Percentiles rank a stretch among this genome's conserved stretches.
Evolutionary conservation across 2,113 vertebrate genomes (phyloP).

Genomic region (Nothobranchius furzeri): DNA sequence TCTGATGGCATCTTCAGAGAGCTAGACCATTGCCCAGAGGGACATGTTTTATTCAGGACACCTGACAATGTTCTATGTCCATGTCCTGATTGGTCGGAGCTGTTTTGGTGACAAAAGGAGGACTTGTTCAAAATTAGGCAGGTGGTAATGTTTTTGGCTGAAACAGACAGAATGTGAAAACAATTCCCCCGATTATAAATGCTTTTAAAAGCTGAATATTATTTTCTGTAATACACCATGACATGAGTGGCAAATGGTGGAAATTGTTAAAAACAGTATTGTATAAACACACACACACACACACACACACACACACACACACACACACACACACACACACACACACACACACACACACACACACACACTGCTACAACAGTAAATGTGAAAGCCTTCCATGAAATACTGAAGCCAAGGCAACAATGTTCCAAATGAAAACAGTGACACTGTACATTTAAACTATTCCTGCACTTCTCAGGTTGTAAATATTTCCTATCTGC

Average conservation of each 20-base stretch:
- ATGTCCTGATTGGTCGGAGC: background rate
- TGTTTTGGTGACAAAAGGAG: background rate
- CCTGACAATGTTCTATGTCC: background rate
- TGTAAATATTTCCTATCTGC: conserved; percentile 56
- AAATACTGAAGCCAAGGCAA: conserved; percentile 52
- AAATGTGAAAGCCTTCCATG: conserved; percentile 33
- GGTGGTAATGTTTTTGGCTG: background rate
- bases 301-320: conserved; percentile 17
- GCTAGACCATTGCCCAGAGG: no score
- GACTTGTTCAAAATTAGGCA: background rate
- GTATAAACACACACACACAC: conserved; percentile 8
- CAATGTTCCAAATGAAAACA: conserved; percentile 44
- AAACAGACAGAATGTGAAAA: conserved; percentile 36
- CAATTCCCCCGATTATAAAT: conserved; percentile 50
- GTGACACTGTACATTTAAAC: conserved; percentile 34
- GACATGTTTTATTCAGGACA: background rate
- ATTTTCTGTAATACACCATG: conserved; percentile 49
- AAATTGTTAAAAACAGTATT: conserved; percentile 31
- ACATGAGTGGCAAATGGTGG: conserved; percentile 46
- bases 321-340: conserved; percentile 19
- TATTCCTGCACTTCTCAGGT: conserved; percentile 41
- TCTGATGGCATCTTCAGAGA: no score
- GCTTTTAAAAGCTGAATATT: conserved; percentile 41
- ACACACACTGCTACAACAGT: conserved; percentile 19
- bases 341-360: conserved; percentile 17